Evolutionary conservation across 2,888 invertebrate species (phyloP), one percentile per base, ranked within the genome.

Genomic region (Melanostoma mellinum): DNA sequence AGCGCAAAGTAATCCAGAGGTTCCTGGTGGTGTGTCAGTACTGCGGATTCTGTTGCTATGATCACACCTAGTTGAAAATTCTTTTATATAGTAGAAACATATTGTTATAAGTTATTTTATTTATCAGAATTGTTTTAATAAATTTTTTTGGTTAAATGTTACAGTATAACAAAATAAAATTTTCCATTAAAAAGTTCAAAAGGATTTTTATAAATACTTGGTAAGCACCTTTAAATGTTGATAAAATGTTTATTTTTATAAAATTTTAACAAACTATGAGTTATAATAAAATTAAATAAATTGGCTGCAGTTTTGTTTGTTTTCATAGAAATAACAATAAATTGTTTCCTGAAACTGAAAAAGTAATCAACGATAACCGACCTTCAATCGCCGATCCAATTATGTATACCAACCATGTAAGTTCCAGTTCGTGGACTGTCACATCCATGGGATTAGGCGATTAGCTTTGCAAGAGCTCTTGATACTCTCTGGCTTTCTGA

Each of bases 21-120:
- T 94, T 94, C 92, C 91, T 95, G 86, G 96, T 96, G 5, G 93
- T 97, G 1, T 97, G 97, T 90, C 93, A 94, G 85, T 93, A 93
- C 86, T 97, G 97, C 90, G 97, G 97, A 20, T 94, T 95, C 88
- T 93, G 94, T 55, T 96, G 96, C 65, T 93, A 93, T 87, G 95
- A 97, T 90, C 96, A 97, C n/a, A n/a, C n/a, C n/a, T n/a, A n/a
- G n/a, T n/a, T n/a, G n/a, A n/a, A n/a, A n/a, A n/a, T n/a, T n/a
- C n/a, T n/a, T n/a, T n/a, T n/a, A n/a, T n/a, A n/a, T n/a, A n/a
- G n/a, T n/a, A n/a, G n/a, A n/a, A n/a, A n/a, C n/a, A n/a, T n/a
- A n/a, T n/a, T n/a, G n/a, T n/a, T n/a, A n/a, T n/a, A n/a, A n/a
- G n/a, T n/a, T n/a, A n/a, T n/a, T n/a, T n/a, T n/a, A n/a, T n/a